phyloP scores from a whole-genome alignment of 1,140 invertebrate species.

The Drosophila miranda region DNA sequence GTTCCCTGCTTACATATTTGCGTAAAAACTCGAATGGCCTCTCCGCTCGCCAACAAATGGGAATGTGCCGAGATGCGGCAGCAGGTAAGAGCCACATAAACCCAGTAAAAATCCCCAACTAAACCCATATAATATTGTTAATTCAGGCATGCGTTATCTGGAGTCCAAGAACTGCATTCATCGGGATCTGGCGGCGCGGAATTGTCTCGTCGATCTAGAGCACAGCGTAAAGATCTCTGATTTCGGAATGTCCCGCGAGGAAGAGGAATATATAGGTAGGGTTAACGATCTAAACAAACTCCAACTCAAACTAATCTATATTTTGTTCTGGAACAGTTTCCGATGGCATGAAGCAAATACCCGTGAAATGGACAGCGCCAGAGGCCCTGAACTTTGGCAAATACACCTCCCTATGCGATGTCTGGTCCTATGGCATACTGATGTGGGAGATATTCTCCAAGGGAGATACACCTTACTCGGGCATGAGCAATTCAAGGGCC shows the following conservation, averaged over 20 bases:
- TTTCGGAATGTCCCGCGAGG: constrained; percentile 99
- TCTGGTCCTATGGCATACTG: constrained; percentile 99
- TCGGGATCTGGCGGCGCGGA: constrained; percentile 96
- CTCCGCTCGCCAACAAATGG: constrained; percentile 88
- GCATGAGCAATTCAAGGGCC: constrained; percentile 95
- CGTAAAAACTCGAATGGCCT: constrained; percentile 89
- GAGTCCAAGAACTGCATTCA: constrained; percentile 98
- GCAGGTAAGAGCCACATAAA: constrained; percentile 84
- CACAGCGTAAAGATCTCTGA: constrained; percentile 98
- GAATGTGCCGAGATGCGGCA: constrained; percentile 97
- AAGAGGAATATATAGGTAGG: constrained; percentile 94
- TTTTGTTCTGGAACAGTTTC: constrained; percentile 86
- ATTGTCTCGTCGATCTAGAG: constrained; percentile 90
- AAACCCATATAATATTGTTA: too few species aligned
- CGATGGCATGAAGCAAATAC: constrained; percentile 98
- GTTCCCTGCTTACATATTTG: constrained; percentile 94
- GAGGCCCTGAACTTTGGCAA: constrained; percentile 97
- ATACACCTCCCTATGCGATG: constrained; percentile 98
- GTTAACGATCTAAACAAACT: background rate
- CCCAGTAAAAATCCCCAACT: background rate
- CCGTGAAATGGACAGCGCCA: constrained; percentile 98
- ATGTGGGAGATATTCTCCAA: constrained; percentile 98
- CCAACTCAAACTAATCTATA: background rate
- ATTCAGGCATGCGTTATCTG: constrained; percentile 92
- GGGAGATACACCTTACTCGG: constrained; percentile 96